Percentiles rank a stretch among this genome's conserved stretches.
Conservation (phyloP, 2,888 invertebrate genomes). For the Choreutis nemorana region DNA sequence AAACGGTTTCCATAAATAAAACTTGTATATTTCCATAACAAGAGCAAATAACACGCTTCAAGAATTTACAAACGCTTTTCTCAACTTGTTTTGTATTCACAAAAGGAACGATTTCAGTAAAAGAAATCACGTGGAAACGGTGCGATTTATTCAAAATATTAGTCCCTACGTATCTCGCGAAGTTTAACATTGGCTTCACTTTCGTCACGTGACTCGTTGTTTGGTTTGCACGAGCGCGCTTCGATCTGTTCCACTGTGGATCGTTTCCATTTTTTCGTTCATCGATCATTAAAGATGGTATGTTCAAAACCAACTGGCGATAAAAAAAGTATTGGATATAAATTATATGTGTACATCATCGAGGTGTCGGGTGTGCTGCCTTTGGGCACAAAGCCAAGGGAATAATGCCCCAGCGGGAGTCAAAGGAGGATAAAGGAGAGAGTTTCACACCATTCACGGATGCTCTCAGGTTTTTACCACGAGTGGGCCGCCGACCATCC, state of each 20-base stretch:
- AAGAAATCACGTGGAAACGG: slow-evolving; percentile 35
- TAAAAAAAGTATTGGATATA: slow-evolving; percentile 37
- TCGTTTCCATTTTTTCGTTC: slow-evolving; percentile 19
- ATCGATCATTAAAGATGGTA: slow-evolving; percentile 19
- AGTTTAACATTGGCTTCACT: slow-evolving; percentile 7
- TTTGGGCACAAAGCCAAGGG: slow-evolving; percentile 28
- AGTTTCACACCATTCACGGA: slow-evolving; percentile 48
- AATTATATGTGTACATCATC: slow-evolving; percentile 40
- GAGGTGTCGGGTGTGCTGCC: slow-evolving; percentile 22
- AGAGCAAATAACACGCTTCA: slow-evolving; percentile 18
- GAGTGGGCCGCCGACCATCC: slow-evolving; percentile 41
- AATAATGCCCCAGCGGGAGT: slow-evolving; percentile 47
- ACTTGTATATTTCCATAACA: slow-evolving; percentile 37
- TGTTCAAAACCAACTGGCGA: slow-evolving; percentile 31
- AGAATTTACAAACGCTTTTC: slow-evolving; percentile 17
- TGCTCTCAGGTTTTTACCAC: slow-evolving; percentile 29
- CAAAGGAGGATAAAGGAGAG: slow-evolving; percentile 31
- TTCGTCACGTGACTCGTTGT: slow-evolving; percentile 5
- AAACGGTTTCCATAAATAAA: too few relatives aligned
- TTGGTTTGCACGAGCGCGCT: background rate
- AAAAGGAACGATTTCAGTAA: slow-evolving; percentile 22
- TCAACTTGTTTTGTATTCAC: slow-evolving; percentile 32
- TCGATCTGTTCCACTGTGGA: background rate
- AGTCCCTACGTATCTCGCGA: slow-evolving; percentile 18
- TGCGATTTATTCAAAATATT: slow-evolving; percentile 40